Evolutionary conservation across 2,888 invertebrate species (phyloP), one percentile per base, ranked within the genome.

Genomic region (Spatulosminthurus flaviceps): DNA sequence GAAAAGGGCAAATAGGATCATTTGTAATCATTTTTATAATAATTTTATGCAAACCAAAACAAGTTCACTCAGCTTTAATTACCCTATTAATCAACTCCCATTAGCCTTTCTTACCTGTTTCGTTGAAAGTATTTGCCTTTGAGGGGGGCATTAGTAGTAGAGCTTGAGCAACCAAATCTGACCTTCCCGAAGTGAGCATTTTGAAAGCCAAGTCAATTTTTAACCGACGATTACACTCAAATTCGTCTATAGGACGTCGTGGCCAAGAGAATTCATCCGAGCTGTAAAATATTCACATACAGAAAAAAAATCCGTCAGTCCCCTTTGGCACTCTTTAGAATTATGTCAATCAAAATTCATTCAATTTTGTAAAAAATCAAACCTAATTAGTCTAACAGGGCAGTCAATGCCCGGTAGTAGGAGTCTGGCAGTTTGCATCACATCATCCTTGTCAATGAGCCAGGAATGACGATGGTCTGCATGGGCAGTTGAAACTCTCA

Each of bases 391-490:
- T 67, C 95, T 88, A 0, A 94, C 92, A 19, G 96, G 95, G 87
- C 95, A 95, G 88, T 96, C 96, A 0, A 95, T 94, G 24, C 95
- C 95, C 0, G 96, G 96, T 77, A 96, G 88, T 64, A 96, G 89
- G 69, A 96, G 88, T 7, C 95, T 88, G 0, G 96, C 95, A 0
- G 96, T 94, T 88, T 96, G 96, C 90, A 93, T 91, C 34, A 96
- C 92, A 87, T 96, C 96, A 87, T 95, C 95, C 72, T 93, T 92
- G 87, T 94, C 95, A 73, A 94, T 91, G 81, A 92, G 91, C 28
- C 92, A 90, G 0, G 94, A 93, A 81, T 93, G 92, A 9, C 95
- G 90, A 86, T 95, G 92, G 83, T 93, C 92, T 0, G 94, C 93
- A 88, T 95, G 95, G 1, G 95, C 94, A 0, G 93, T 91, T 5